These are phyloP conservation scores for Pomatorhinus ruficollis DNA, from an alignment of 2,113 vertebrate species.

Conservation along the genomic window DNA sequence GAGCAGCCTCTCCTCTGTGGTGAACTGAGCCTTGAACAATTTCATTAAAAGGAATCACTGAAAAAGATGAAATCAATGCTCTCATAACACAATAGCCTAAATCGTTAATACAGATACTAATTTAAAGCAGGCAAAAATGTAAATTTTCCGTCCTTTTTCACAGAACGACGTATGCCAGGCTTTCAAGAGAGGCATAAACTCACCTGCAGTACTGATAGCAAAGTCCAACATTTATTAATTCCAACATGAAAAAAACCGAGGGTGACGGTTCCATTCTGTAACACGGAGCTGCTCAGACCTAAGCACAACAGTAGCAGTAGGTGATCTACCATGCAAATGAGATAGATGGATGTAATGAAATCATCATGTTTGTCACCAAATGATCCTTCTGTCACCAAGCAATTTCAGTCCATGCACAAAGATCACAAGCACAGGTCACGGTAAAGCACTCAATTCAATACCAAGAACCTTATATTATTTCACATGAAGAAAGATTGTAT, in stretches of 20 bases:
- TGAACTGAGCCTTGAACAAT: conserved; percentile 52
- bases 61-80: conserved; percentile 46
- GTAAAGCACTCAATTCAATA: conserved; percentile 70
- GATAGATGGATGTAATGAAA: conserved; percentile 30
- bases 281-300: background rate
- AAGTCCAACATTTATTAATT: conserved; percentile 11
- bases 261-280: background rate
- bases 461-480: conserved; percentile 67
- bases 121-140: conserved; percentile 22
- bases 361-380: conserved; percentile 13
- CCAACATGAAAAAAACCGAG: background rate
- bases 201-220: background rate
- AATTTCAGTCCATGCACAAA: conserved; percentile 61
- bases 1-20: conserved; percentile 29
- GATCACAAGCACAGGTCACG: conserved; percentile 63
- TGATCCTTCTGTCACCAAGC: conserved; percentile 51
- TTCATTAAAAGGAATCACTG: conserved; percentile 50
- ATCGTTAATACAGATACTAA: conserved; percentile 6
- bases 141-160: background rate
- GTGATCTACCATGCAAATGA: conserved; percentile 13
- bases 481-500: conserved; percentile 70
- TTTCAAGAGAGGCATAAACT: background rate
- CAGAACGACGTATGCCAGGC: background rate
- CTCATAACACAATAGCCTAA: conserved; percentile 34
- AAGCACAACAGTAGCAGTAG: background rate